These are phyloP conservation scores for Acanthaster planci DNA, from an alignment of 35 echinoderm and acorn worm species.

Conservation along the genomic window DNA sequence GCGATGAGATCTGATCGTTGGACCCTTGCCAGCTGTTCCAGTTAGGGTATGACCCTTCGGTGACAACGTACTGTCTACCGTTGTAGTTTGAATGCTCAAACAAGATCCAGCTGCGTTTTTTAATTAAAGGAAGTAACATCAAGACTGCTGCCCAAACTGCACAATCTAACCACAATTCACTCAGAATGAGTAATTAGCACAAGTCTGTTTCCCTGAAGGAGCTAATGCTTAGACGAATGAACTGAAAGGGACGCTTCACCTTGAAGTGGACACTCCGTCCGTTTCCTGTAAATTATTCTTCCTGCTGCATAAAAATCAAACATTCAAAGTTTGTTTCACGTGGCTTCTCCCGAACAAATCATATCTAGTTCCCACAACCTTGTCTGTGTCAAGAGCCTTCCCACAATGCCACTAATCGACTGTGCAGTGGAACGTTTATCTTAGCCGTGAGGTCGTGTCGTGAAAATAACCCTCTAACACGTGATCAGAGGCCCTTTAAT, in stretches of 20 bases:
- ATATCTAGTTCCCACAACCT: no score
- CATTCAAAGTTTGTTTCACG: no score
- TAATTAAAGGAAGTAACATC: neutral
- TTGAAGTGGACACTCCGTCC: neutral
- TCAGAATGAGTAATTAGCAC: neutral
- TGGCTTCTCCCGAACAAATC: no score
- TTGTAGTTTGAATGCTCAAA: neutral
- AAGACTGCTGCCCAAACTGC: neutral
- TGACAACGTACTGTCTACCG: conserved; percentile 17
- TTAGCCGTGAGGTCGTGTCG: no score
- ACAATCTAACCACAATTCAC: neutral
- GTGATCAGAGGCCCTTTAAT: no score
- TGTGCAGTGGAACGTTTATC: no score
- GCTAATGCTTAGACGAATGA: neutral
- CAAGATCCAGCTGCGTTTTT: conserved; percentile 30
- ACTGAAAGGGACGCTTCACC: neutral
- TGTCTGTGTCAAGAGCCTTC: no score
- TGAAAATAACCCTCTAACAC: no score
- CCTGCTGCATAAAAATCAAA: no score
- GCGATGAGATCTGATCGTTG: conserved; percentile 24
- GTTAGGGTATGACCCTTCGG: neutral
- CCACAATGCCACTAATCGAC: no score
- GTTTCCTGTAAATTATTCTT: neutral
- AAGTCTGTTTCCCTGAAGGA: neutral
- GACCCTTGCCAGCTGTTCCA: neutral